Conservation (phyloP, 2,888 invertebrate species). For the Bibio marci region DNA sequence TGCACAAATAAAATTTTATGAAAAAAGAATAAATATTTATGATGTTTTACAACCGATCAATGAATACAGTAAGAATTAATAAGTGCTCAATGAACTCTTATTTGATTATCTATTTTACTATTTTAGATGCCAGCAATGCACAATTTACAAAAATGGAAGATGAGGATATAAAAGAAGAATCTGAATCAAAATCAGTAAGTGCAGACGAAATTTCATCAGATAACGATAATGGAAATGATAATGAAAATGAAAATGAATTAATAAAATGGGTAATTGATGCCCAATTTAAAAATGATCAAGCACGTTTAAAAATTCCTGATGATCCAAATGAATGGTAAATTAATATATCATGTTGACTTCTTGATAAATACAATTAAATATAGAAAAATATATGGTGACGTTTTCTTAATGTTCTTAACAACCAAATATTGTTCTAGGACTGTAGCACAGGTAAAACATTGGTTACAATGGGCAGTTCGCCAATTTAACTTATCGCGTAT, state of each 20-base stretch:
- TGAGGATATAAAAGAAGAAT: too few relatives aligned
- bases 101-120: too few relatives aligned
- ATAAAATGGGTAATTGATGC: slow-evolving; percentile 68
- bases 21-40: slow-evolving; percentile 73
- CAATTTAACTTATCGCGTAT: slow-evolving; percentile 66
- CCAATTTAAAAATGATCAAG: slow-evolving; percentile 58
- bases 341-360: too few relatives aligned
- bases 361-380: too few relatives aligned
- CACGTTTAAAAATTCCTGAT: slow-evolving; percentile 44
- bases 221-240: slow-evolving; percentile 33
- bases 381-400: too few relatives aligned
- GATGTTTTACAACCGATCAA: slow-evolving; percentile 90
- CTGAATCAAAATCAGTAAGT: slow-evolving; percentile 3
- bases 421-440: slow-evolving; percentile 45
- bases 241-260: slow-evolving; percentile 14
- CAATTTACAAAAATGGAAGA: too few relatives aligned
- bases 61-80: slow-evolving; percentile 34
- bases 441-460: slow-evolving; percentile 66
- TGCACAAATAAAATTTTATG: slow-evolving; percentile 57
- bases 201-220: slow-evolving; percentile 7
- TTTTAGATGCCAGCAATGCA: too few relatives aligned
- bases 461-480: slow-evolving; percentile 85
- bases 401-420: too few relatives aligned
- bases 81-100: slow-evolving; percentile 9
- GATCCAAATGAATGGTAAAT: slow-evolving; percentile 41